Evolutionary conservation across 2,888 invertebrate species (phyloP).

Genomic region (Synergus laeviventris): DNA sequence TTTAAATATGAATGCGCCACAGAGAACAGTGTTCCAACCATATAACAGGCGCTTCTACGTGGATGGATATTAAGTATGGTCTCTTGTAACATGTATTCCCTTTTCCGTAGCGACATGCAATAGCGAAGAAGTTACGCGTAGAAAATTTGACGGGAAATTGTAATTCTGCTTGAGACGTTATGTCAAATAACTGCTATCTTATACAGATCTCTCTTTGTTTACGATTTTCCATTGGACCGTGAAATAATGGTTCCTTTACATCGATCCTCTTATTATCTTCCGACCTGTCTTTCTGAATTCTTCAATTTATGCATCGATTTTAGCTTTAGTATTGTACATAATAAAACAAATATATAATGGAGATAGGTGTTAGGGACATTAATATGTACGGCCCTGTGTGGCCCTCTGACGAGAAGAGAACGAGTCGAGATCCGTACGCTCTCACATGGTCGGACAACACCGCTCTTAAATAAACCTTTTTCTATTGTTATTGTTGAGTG

Average conservation of each 20-base stretch:
- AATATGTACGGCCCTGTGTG: too few relatives aligned
- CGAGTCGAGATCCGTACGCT: too few relatives aligned
- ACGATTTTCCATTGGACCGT: slow-evolving; percentile 28
- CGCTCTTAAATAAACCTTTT: too few relatives aligned
- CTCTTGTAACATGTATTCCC: slow-evolving; percentile 36
- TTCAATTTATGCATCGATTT: too few relatives aligned
- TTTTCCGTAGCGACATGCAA: slow-evolving; percentile 7
- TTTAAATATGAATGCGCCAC: slow-evolving; percentile 64
- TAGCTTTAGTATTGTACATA: too few relatives aligned
- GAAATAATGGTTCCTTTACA: slow-evolving; percentile 35
- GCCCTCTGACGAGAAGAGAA: too few relatives aligned
- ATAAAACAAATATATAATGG: too few relatives aligned
- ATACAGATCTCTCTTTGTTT: slow-evolving; percentile 22
- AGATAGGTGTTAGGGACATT: too few relatives aligned
- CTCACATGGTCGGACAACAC: too few relatives aligned
- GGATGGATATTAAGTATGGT: slow-evolving; percentile 48
- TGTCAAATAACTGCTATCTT: slow-evolving; percentile 31
- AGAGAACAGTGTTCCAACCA: slow-evolving; percentile 46
- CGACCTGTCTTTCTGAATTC: not conserved
- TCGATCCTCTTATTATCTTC: slow-evolving; percentile 29
- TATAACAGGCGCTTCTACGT: slow-evolving; percentile 47
- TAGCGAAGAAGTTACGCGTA: slow-evolving; percentile 40
- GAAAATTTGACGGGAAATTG: slow-evolving; percentile 37
- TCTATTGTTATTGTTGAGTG: too few relatives aligned
- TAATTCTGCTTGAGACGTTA: slow-evolving; percentile 33